phyloP scores from a whole-genome alignment of 2,113 vertebrate species.

The Xyliphius kryptos region DNA sequence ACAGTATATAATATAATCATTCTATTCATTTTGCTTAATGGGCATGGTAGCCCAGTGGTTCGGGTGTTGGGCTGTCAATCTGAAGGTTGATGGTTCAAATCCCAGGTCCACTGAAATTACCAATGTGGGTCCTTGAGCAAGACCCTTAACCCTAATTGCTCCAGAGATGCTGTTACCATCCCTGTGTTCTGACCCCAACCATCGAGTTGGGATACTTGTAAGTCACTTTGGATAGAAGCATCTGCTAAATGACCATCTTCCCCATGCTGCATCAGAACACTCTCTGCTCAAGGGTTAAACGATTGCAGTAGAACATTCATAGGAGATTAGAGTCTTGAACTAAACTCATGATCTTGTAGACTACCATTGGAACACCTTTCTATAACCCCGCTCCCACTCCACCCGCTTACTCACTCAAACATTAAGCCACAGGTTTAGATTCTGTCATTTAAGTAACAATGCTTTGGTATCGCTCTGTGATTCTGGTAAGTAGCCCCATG shows the following conservation, averaged over 20 bases:
- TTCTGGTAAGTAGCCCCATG: conserved; percentile 38
- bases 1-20: too few relatives aligned
- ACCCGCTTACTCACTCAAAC: neutral
- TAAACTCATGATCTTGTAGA: conserved; percentile 4
- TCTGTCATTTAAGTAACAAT: neutral
- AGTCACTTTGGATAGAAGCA: too few relatives aligned
- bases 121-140: too few relatives aligned
- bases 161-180: too few relatives aligned
- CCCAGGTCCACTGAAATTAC: too few relatives aligned
- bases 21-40: neutral
- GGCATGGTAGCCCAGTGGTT: neutral
- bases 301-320: conserved; percentile 9
- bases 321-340: conserved; percentile 1
- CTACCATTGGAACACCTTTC: neutral
- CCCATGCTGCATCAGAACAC: neutral
- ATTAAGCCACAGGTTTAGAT: neutral
- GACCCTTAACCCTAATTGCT: too few relatives aligned
- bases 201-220: too few relatives aligned
- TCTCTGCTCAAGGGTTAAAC: conserved; percentile 3
- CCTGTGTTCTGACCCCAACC: too few relatives aligned
- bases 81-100: too few relatives aligned
- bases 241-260: too few relatives aligned
- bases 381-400: neutral
- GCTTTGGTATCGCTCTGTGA: neutral
- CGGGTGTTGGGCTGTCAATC: too few relatives aligned